phyloP scores from a whole-genome alignment of 2,113 vertebrate species.

The Charadrius vociferus region DNA sequence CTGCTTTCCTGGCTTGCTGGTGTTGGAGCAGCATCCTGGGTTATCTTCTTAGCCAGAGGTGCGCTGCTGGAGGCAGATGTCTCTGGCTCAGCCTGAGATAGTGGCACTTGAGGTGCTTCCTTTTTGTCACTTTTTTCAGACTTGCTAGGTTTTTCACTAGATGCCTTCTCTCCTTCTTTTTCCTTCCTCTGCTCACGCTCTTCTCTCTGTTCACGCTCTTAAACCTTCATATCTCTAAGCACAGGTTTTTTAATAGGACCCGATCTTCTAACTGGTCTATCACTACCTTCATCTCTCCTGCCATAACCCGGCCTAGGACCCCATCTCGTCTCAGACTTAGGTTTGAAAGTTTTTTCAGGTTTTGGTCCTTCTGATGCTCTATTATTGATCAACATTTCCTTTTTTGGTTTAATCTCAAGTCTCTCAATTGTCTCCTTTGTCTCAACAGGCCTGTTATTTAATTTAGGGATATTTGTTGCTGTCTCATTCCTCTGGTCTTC shows the following conservation, averaged over 20 bases:
- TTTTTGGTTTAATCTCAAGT: slow-evolving; percentile 85
- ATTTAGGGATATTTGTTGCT: slow-evolving; percentile 73
- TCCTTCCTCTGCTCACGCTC: slow-evolving; percentile 93
- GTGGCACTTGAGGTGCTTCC: slow-evolving; percentile 64
- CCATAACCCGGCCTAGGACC: slow-evolving; percentile 85
- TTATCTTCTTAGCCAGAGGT: slow-evolving; percentile 52
- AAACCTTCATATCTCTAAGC: slow-evolving; percentile 97
- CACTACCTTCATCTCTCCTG: slow-evolving; percentile 87
- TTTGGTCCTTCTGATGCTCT: slow-evolving; percentile 83
- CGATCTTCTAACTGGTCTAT: slow-evolving; percentile 90
- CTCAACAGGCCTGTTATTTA: slow-evolving; percentile 67
- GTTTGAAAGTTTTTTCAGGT: slow-evolving; percentile 89
- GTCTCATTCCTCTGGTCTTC: slow-evolving; percentile 88
- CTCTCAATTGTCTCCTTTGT: slow-evolving; percentile 82
- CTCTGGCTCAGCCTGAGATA: slow-evolving; percentile 75
- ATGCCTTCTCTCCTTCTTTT: slow-evolving; percentile 83
- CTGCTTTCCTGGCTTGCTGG: slow-evolving; percentile 30
- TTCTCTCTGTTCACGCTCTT: slow-evolving; percentile 92
- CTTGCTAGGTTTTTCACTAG: slow-evolving; percentile 80
- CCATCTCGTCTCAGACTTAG: slow-evolving; percentile 94
- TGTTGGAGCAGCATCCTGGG: slow-evolving; percentile 43
- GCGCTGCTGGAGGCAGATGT: not conserved
- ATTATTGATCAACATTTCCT: slow-evolving; percentile 80
- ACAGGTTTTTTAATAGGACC: slow-evolving; percentile 98
- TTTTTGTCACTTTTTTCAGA: slow-evolving; percentile 83